Evolutionary conservation across 1,140 invertebrate genomes (phyloP), one percentile per base, ranked within the genome.

Genomic region (Drosophila rufa): DNA sequence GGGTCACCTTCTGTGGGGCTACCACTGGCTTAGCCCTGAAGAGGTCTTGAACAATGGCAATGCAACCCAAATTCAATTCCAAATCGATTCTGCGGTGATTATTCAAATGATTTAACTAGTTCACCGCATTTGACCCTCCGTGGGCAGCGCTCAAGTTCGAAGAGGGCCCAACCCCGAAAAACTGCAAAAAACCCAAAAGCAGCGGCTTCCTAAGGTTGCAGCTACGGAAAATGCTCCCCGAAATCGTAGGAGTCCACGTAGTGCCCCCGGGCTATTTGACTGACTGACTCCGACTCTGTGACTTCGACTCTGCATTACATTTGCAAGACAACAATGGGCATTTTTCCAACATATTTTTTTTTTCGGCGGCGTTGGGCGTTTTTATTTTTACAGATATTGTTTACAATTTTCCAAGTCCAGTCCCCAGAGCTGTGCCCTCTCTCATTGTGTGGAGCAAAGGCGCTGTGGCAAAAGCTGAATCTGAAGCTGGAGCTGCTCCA

Each of bases 301-400:
- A 50, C 40, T 55, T 64, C 57, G 62, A 50, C 51, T 68, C 15
- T 33, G 64, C 78, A 85, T 85, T 85, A 85, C 82, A 85, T 85
- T 85, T 81, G 77, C 55, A 58, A 89, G 84, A 84, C 84, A 87
- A 87, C 84, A 87, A 87, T 87, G 84, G 84, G 68, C 68, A 80
- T 78, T 76, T 82, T 68, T 48, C 66, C 42, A 22, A 50, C 42
- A 42, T 36, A 25, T 58, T 47, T 36, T 43, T 58, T 47, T 36
- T 47, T 61, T 78, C 80, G 75, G 80, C 81, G 78, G 85, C 81
- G 82, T 89, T 89, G 85, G 85, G 85, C 85, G 85, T 89, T 89
- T 89, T 89, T 89, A 90, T 89, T 89, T 89, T 89, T 89, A 89
- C 85, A 89, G 85, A 89, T 90, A 89, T 89, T 89, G 85, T 89